Base-by-base conservation (phyloP, 1,140 invertebrate genomes). In the Ceratina australensis region DNA sequence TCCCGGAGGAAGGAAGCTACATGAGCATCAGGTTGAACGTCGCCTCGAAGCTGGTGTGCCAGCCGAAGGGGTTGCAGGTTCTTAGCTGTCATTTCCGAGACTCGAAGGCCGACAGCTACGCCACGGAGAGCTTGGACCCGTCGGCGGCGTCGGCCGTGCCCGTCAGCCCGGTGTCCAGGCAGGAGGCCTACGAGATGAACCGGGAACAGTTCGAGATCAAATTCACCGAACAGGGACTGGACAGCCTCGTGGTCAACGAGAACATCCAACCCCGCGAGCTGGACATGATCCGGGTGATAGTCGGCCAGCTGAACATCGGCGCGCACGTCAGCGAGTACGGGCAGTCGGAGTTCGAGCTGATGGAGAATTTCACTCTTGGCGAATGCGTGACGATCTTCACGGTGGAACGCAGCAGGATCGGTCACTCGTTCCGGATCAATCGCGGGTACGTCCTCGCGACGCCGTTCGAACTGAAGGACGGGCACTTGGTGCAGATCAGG, bases 171-270 rank as follows among this genome's bases (percentile, higher is more conserved):
- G 22, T 57, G 59, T 59, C 28, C 13, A 52, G 81, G 1, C 81
- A 79, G 16, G 63, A 81, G 18, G 77, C 77, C 0, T 85, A 78
- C 33, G 73, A 81, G 57, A 66, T 86, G 16, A 74, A 81, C 3
- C 60, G 81, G 5, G 72, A 82, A 4, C 79, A 69, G 12, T 88
- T 88, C 52, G 86, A 86, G 72, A 83, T 88, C 22, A 84, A 82
- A 42, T 88, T 87, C 76, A 80, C 71, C 24, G 59, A 81, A 18
- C 69, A 68, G 1, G 82, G 82, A 0, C 12, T 84, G 16, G 71
- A 76, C 0, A 57, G 66, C 22, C 57, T 84, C 4, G 15, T 84
- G 7, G 83, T 84, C 20, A 80, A 78, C 26, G 74, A 84, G 50
- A 73, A 83, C 4, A 78, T 84, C 8, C 68, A 83, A 18, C 81